Evolutionary conservation across 2,113 vertebrate species (phyloP).

Genomic region (Gulo gulo): DNA sequence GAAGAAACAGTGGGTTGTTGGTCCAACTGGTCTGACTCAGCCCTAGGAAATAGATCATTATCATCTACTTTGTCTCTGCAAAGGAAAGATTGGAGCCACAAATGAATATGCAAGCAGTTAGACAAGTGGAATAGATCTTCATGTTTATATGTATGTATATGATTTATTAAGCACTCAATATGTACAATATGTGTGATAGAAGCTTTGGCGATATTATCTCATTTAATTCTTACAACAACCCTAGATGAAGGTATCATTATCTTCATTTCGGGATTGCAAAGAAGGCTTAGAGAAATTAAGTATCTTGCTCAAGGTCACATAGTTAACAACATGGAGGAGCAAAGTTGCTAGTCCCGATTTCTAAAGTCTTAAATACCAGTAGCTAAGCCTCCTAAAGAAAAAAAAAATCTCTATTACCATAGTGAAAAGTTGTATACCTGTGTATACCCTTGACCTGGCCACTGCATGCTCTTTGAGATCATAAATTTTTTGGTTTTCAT

Average conservation of each 20-base stretch:
- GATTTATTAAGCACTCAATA: background rate
- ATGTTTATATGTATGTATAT: background rate
- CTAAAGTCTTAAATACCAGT: background rate
- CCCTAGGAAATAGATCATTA: constrained; percentile 42
- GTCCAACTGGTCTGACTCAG: constrained; percentile 63
- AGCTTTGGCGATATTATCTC: constrained; percentile 14
- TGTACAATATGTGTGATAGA: background rate
- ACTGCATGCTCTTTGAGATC: background rate
- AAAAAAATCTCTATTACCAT: background rate
- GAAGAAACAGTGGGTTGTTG: constrained; percentile 18
- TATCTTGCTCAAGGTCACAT: background rate
- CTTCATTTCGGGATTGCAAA: constrained; percentile 19
- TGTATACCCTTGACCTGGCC: background rate
- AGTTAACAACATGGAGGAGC: background rate
- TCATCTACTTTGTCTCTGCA: constrained; percentile 38
- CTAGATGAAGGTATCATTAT: background rate
- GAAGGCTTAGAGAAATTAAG: constrained; percentile 8
- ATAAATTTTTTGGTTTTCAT: background rate
- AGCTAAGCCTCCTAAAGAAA: background rate
- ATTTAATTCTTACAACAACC: constrained; percentile 20
- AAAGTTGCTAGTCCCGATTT: background rate
- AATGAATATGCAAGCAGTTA: background rate
- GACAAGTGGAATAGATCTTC: background rate
- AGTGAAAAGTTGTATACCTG: background rate
- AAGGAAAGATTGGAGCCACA: background rate